Percentiles rank a stretch among this genome's conserved stretches.
phyloP scores from a whole-genome alignment of 2,113 vertebrate genomes.

The Calyptomena viridis region DNA sequence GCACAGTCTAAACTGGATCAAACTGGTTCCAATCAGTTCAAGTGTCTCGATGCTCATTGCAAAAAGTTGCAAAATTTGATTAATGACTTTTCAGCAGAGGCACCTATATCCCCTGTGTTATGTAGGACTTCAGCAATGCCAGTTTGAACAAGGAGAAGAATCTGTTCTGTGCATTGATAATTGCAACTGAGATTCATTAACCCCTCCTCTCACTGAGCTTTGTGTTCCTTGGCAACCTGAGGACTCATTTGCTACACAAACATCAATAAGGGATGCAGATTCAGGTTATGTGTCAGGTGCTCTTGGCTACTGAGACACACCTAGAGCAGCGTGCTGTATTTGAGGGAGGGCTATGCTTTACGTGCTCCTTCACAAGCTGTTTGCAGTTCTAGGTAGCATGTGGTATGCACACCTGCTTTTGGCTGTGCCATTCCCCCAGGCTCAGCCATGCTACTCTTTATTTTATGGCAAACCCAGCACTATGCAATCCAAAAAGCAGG shows the following conservation, averaged over 20 bases:
- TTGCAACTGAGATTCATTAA: fast-evolving
- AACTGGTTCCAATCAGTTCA: background rate
- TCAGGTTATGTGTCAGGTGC: background rate
- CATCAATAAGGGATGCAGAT: background rate
- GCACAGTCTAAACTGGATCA: background rate
- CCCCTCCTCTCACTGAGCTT: background rate
- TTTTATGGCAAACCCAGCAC: background rate
- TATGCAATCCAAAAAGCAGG: background rate
- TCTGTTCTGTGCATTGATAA: background rate
- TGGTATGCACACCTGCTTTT: background rate
- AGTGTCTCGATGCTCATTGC: background rate
- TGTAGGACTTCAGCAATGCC: background rate
- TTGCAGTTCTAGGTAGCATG: background rate
- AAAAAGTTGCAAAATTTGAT: background rate
- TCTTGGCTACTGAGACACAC: background rate
- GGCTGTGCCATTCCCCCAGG: background rate
- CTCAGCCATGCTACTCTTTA: background rate
- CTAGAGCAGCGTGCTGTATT: fast-evolving
- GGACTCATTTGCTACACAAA: background rate
- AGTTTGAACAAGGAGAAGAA: background rate
- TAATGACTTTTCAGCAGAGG: background rate
- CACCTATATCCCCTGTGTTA: background rate
- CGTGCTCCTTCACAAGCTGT: background rate
- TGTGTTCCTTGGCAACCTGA: background rate
- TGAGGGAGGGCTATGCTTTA: background rate